phyloP scores from a whole-genome alignment of 2,797 vertebrate species.

The Sebastes minor region DNA sequence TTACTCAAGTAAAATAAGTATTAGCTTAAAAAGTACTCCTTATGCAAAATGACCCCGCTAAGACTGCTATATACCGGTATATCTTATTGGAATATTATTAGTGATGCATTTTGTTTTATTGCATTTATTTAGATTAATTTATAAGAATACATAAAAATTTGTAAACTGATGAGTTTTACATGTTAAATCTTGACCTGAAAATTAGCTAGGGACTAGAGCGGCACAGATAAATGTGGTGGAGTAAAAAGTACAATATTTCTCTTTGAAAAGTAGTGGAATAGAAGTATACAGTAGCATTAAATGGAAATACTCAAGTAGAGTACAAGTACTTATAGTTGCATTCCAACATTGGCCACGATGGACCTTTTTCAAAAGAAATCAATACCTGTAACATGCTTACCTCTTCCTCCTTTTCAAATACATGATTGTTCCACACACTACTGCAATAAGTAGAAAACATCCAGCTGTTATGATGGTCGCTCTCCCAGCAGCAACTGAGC shows the following conservation, averaged over 20 bases:
- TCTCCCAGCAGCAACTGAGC: not conserved
- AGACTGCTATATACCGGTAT: too few relatives aligned
- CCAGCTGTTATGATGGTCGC: not conserved
- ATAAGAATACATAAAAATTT: not conserved
- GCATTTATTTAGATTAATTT: not conserved
- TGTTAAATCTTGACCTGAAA: not conserved
- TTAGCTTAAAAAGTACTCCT: too few relatives aligned
- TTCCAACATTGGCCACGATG: not conserved
- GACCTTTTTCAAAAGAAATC: not conserved
- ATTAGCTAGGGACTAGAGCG: not conserved
- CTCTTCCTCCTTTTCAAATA: not conserved
- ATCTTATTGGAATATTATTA: not conserved
- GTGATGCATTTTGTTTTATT: not conserved
- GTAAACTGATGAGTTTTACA: not conserved
- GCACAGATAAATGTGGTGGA: not conserved
- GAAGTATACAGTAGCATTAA: not conserved
- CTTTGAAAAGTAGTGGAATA: not conserved
- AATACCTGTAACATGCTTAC: not conserved
- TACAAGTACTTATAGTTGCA: not conserved
- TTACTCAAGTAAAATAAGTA: too few relatives aligned
- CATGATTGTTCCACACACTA: not conserved
- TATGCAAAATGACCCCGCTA: too few relatives aligned
- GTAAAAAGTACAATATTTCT: not conserved
- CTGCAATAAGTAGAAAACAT: conserved; percentile 6
- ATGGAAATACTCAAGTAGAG: not conserved